These are phyloP conservation scores for Pandemis corylana DNA, from an alignment of 2,888 invertebrate genomes.

Conservation along the genomic window DNA sequence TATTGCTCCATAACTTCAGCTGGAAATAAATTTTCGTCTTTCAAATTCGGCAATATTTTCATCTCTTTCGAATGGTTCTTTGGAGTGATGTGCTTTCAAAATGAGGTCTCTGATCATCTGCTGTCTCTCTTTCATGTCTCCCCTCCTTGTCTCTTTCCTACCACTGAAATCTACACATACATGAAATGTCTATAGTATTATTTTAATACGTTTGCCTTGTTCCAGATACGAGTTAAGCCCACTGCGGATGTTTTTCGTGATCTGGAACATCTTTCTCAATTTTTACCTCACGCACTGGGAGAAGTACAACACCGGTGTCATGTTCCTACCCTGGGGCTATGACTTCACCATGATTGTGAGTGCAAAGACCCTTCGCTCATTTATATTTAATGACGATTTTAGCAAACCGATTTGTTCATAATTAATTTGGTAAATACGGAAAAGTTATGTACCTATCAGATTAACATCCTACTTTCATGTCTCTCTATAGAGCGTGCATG, in stretches of 20 bases:
- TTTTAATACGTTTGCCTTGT: conserved; percentile 38
- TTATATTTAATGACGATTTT: background rate
- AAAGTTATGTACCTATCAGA: background rate
- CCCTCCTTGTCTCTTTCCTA: too few species aligned
- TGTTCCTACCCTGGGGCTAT: conserved; percentile 99
- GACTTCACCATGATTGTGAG: conserved; percentile 98
- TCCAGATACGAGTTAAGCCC: conserved; percentile 90
- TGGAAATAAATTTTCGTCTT: too few species aligned
- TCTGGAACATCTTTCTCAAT: conserved; percentile 97
- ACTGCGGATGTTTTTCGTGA: conserved; percentile 93
- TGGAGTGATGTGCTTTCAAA: too few species aligned
- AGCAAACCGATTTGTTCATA: background rate
- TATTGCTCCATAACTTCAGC: too few species aligned
- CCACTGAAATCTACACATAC: too few species aligned
- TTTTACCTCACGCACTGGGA: conserved; percentile 99
- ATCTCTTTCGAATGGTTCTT: too few species aligned
- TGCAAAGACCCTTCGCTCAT: conserved; percentile 46
- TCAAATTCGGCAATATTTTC: too few species aligned
- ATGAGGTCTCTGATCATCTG: too few species aligned
- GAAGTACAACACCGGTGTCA: conserved; percentile 98
- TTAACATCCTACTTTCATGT: too few species aligned
- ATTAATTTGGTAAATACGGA: background rate
- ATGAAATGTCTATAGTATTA: background rate
- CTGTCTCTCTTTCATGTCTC: too few species aligned
- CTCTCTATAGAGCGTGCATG: too few species aligned